Evolutionary conservation across 2,888 invertebrate genomes (phyloP), one percentile per base, ranked within the genome.

Genomic region (Neoascia interrupta): DNA sequence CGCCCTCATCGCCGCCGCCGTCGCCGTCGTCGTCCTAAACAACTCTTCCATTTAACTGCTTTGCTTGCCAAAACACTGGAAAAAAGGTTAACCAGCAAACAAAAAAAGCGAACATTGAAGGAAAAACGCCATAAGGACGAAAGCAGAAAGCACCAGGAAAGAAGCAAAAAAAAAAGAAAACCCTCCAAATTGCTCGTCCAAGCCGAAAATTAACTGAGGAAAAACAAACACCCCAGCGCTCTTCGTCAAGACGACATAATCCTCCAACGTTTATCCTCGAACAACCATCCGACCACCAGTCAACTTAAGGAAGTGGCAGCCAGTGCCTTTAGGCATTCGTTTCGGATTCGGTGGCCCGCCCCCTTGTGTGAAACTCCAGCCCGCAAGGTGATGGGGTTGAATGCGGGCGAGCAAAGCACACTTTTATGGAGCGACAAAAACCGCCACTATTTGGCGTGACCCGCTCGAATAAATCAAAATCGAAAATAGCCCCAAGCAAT

Each of bases 61-160:
- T 69, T 63, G 43, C 56, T 63, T 54, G 43, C 74, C 54, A 68
- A 75, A 47, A 75, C 54, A 68, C 69, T 69, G 56, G 61, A 69
- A 72, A 73, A 79, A 79, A 61, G 79, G 79, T 79, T 79, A 73
- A 73, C 79, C 73, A 68, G 73, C 61, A 68, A 79, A 73, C 64
- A 79, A 64, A 4, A 26, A 26, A 26, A 4, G 8, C 5, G 47
- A 61, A 34, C n/a, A n/a, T n/a, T n/a, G 23, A 23, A 58, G 37
- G 34, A 49, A 51, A 56, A 43, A 31, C 28, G 41, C 18, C 26
- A 5, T 4, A 26, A 36, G 16, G 19, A 15, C 3, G 19, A 31
- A 26, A 34, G 39, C 10, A 43, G 13, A n/a, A n/a, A n/a, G n/a
- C n/a, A n/a, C 23, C 18, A 41, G 19, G 23, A 8, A 26, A n/a